phyloP scores from a whole-genome alignment of 1,140 invertebrate species.

The Geopemphigus sp. region DNA sequence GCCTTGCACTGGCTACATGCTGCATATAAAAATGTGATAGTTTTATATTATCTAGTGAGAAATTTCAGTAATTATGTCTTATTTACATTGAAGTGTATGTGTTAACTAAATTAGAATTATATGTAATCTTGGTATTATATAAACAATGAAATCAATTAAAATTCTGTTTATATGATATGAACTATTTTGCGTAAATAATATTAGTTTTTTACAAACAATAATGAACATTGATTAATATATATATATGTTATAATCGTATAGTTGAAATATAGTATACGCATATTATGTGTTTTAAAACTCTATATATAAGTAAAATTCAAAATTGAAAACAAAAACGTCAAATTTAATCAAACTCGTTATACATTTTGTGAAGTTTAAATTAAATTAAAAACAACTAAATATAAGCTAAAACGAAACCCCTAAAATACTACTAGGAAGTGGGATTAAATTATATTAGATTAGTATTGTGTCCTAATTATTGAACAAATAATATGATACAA shows the following conservation, averaged over 20 bases:
- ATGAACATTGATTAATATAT: too few species aligned
- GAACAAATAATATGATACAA: too few species aligned
- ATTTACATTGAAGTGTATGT: neutral
- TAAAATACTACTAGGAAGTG: neutral
- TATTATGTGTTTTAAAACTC: too few species aligned
- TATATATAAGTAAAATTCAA: too few species aligned
- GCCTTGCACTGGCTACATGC: too few species aligned
- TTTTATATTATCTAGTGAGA: neutral
- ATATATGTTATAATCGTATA: too few species aligned
- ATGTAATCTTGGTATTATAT: neutral
- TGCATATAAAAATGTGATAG: neutral
- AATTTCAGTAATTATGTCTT: neutral
- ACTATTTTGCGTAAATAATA: too few species aligned
- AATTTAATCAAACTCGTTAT: too few species aligned
- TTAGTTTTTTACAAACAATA: too few species aligned
- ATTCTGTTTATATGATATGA: neutral
- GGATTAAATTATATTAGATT: neutral
- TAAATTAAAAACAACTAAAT: slow-evolving; percentile 21
- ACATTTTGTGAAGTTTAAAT: neutral
- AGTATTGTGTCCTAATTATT: neutral
- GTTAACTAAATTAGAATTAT: too few species aligned
- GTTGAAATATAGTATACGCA: too few species aligned
- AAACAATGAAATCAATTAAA: neutral
- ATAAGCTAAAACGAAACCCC: neutral
- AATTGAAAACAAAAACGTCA: too few species aligned